Base-by-base conservation (phyloP, 2,113 vertebrate species). In the Apaloderma vittatum region DNA sequence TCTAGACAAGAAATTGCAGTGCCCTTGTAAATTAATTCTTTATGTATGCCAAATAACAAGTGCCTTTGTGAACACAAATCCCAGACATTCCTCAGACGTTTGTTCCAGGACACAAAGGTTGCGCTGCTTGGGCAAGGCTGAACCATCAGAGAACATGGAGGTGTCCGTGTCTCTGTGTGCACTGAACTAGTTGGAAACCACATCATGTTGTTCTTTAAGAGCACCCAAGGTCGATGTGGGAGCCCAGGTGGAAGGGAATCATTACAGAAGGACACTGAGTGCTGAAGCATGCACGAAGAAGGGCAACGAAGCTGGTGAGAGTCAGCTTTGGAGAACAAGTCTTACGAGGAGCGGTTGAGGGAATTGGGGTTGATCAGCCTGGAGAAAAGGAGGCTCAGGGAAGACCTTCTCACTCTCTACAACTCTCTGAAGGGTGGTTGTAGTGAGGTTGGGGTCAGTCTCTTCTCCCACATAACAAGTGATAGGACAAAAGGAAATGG, bases 161-260 rank as follows among this genome's bases (percentile, higher is more conserved):
- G 21, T 34, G 73, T 3, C 24, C 0, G 0, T 36, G 52, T 17
- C 62, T 61, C 27, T 59, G 32, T 3, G 3, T 15, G 34, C 40
- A 11, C 20, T 48, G 26, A 15, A 9, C 4, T 22, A 20, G 29
- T 4, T 58, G 20, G n/a, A 72, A 73, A 52, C 34, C 40, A 7
- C 51, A 49, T 23, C 20, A 1, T 3, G 9, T 30, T n/a, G 54
- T 63, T 27, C 51, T 62, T 43, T 49, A 59, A 32, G 30, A 78
- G 40, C 75, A 68, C 11, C 12, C 1, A 1, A 20, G n/a, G 30
- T 36, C 2, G 0, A 23, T 19, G 65, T 19, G 27, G 79, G 61
- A 91, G 22, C 15, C 16, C n/a, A 40, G 43, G 48, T 36, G 32
- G 14, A 24, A 84, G 23, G 11, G 21, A 61, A 65, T 87, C 40